These are phyloP conservation scores for Tethea ocularis DNA, from an alignment of 2,888 invertebrate species.

Conservation along the genomic window DNA sequence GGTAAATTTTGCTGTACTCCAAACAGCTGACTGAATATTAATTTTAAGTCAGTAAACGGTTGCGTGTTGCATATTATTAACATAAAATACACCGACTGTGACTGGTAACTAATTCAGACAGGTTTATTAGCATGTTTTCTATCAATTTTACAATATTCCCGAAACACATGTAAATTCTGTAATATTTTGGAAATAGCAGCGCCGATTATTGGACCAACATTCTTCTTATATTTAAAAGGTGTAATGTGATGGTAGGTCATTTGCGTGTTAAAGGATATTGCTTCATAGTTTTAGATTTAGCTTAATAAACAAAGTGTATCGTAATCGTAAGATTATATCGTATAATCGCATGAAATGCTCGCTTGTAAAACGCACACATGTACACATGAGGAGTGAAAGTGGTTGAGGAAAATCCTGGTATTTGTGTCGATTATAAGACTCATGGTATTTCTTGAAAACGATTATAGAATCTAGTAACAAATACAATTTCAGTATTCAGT, in stretches of 20 bases:
- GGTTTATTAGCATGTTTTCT: neutral
- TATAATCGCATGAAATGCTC: neutral
- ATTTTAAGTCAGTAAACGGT: neutral
- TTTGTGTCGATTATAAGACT: neutral
- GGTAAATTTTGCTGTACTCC: neutral
- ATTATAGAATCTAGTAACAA: too few relatives aligned
- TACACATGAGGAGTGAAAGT: conserved; percentile 38
- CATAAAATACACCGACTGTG: neutral
- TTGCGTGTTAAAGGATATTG: conserved; percentile 1
- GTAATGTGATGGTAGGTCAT: neutral
- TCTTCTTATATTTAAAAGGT: neutral
- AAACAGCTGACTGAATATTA: neutral
- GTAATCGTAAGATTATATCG: conserved; percentile 1
- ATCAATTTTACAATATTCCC: neutral
- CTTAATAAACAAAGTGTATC: neutral
- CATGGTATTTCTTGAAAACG: neutral
- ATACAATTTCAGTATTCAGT: neutral
- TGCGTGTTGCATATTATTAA: neutral
- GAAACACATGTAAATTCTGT: too few relatives aligned
- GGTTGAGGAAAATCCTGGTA: conserved; percentile 46
- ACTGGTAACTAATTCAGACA: neutral
- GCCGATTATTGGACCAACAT: too few relatives aligned
- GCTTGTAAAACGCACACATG: neutral
- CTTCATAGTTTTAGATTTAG: neutral
- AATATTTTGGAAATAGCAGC: too few relatives aligned